Evolutionary conservation across 2,888 invertebrate species (phyloP).

Genomic region (Bellardia bayeri): DNA sequence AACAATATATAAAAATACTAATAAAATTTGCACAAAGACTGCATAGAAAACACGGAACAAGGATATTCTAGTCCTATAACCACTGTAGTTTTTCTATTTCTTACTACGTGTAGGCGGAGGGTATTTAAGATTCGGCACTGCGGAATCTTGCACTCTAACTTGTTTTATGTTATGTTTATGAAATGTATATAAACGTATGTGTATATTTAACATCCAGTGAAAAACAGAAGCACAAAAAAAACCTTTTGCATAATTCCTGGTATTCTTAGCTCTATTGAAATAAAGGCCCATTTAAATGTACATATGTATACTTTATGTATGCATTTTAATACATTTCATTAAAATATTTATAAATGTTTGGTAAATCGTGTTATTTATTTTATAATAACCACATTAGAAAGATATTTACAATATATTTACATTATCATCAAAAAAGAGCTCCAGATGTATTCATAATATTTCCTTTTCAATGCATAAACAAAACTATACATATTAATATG

Average conservation of each 20-base stretch:
- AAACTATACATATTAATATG: slow-evolving; percentile 37
- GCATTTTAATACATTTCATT: background rate
- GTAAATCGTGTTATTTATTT: slow-evolving; percentile 49
- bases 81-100: no score
- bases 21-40: no score
- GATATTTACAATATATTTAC: slow-evolving; percentile 44
- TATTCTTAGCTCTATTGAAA: background rate
- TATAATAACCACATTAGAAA: slow-evolving; percentile 53
- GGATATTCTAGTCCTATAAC: no score
- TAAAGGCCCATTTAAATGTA: background rate
- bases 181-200: no score
- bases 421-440: slow-evolving; percentile 3
- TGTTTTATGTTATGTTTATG: no score
- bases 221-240: background rate
- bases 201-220: no score
- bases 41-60: no score
- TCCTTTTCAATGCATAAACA: slow-evolving; percentile 50
- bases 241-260: background rate
- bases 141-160: no score
- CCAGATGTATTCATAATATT: slow-evolving; percentile 22
- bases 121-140: no score
- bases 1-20: no score
- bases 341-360: slow-evolving; percentile 9
- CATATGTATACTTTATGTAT: background rate
- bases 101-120: no score